phyloP scores from a whole-genome alignment of 2,888 invertebrate genomes.

The Agriopis leucophaearia region DNA sequence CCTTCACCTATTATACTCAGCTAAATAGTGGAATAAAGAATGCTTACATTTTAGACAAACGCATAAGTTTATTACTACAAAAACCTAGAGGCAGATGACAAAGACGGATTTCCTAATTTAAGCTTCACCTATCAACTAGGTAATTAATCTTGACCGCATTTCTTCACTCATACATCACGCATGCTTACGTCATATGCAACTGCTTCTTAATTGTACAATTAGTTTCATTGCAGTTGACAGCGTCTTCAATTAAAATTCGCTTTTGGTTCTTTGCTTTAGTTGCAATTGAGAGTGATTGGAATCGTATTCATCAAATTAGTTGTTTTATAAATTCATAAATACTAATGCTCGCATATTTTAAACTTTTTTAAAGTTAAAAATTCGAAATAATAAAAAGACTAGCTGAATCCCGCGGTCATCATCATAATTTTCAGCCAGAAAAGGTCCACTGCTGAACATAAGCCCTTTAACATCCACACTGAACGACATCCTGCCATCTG shows the following conservation, averaged over 20 bases:
- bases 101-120: slow-evolving; percentile 40
- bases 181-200: slow-evolving; percentile 51
- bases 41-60: no score
- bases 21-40: no score
- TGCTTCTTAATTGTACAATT: slow-evolving; percentile 60
- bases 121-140: slow-evolving; percentile 47
- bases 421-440: no score
- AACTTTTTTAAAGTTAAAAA: no score
- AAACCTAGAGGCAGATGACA: slow-evolving; percentile 11
- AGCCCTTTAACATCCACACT: no score
- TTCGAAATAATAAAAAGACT: no score
- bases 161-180: slow-evolving; percentile 40
- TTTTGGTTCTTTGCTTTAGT: slow-evolving; percentile 43
- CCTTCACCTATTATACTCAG: no score
- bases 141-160: slow-evolving; percentile 58
- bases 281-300: slow-evolving; percentile 21
- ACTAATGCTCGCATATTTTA: background rate
- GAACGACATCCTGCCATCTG: no score
- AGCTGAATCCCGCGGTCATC: no score
- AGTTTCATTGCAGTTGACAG: slow-evolving; percentile 58
- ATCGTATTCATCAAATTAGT: background rate
- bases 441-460: no score
- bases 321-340: background rate
- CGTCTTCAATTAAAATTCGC: slow-evolving; percentile 53
- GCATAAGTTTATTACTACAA: background rate